Base-by-base conservation (phyloP, 2,888 invertebrate species). In the Biston stratarius region DNA sequence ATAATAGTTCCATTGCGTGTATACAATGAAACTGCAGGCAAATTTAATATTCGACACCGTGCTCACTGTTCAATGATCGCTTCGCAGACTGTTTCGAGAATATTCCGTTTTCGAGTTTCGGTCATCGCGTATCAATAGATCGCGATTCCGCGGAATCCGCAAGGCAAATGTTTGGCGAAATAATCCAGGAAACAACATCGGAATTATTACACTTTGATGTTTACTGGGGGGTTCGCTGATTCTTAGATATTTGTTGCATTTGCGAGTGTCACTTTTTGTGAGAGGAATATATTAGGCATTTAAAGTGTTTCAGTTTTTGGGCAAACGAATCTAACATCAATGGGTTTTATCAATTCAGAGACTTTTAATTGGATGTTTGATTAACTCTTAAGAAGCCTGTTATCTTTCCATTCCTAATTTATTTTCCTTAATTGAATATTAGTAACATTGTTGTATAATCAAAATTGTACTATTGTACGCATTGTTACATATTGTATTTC, bases 151-250 rank as follows among this genome's bases (percentile, higher is more conserved):
- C 15, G 61, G 51, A 66, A 57, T 56, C 44, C 49, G 47, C 58
- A 42, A 67, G 57, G 52, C 61, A 57, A 67, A 67, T 61, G 51
- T 67, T 61, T 66, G 61, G 33, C 48, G 44, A n/a, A 57, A 61
- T 55, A 40, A 61, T 57, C 15, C 51, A 15, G 61, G 47, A 58
- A 61, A 58, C 34, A 51, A 51, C 49, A 57, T 44, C 8, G 60
- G 15, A 51, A 56, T 65, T 38, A 53, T 59, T 6, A 47, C 48
- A 24, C 59, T 64, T 64, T 61, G 65, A 65, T 61, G 49, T 61
- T 12, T 24, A 24, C 33, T 33, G 10, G 38, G 33, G 40, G 38
- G 42, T 12, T 42, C 40, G 59, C 40, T 33, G 12, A 33, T 42
- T 59, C 42, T 51, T 49, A 36, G 34, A 14, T 14, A 14, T 36